Evolutionary conservation across 1,140 invertebrate species (phyloP).

Genomic region (Solenopsis invicta): DNA sequence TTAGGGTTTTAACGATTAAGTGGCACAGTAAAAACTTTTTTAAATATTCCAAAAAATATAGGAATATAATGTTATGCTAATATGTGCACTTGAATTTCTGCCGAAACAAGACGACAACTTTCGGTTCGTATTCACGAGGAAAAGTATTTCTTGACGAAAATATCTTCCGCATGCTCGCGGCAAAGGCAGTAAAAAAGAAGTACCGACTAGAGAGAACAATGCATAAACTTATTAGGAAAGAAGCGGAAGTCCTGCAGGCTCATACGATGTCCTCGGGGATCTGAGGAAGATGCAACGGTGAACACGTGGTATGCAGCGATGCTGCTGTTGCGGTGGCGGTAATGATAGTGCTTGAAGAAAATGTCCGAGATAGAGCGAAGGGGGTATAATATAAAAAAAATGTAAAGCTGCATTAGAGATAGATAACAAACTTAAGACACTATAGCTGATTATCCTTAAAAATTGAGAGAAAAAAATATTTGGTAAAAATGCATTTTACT

Average conservation of each 20-base stretch:
- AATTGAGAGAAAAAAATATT: background rate
- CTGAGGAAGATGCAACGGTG: background rate
- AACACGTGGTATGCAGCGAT: slow-evolving; percentile 1
- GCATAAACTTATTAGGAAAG: slow-evolving; percentile 60
- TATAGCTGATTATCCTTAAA: slow-evolving; percentile 8
- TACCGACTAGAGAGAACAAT: slow-evolving; percentile 46
- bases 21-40: background rate
- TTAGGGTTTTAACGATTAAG: background rate
- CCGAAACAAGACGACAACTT: background rate
- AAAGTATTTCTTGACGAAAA: slow-evolving; percentile 33
- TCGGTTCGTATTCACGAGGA: background rate
- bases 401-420: background rate
- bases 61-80: slow-evolving; percentile 1
- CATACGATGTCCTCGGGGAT: slow-evolving; percentile 8
- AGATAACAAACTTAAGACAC: background rate
- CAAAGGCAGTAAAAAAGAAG: slow-evolving; percentile 18
- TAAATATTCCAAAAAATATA: slow-evolving; percentile 1
- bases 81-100: background rate
- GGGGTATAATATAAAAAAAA: slow-evolving; percentile 43
- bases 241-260: slow-evolving; percentile 36
- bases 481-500: background rate
- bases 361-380: background rate
- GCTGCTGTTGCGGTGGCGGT: slow-evolving; percentile 28
- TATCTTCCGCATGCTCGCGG: background rate
- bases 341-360: slow-evolving; percentile 53